These are phyloP conservation scores for Nesometra sesokonis DNA, from an alignment of 35 echinoderm and acorn worm genomes.

Conservation along the genomic window DNA sequence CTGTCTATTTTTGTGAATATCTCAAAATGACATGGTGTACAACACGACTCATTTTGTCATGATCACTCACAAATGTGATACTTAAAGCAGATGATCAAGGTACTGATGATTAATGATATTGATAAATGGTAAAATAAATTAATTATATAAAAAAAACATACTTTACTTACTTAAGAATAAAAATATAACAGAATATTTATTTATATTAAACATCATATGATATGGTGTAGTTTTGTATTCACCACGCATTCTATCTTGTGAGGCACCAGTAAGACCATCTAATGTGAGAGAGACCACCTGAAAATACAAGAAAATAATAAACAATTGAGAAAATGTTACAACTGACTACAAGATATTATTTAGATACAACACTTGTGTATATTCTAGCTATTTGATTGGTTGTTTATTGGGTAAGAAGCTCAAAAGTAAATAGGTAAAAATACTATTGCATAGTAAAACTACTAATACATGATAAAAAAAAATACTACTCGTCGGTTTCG, in stretches of 20 bases:
- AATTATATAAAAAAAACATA: neutral
- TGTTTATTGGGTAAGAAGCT: neutral
- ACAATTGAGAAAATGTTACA: no score
- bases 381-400: no score
- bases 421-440: neutral
- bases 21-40: no score
- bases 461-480: no score
- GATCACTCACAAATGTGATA: neutral
- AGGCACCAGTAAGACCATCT: slow-evolving; percentile 80
- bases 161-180: slow-evolving; percentile 46
- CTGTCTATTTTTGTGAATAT: no score
- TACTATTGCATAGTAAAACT: no score
- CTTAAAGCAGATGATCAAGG: neutral
- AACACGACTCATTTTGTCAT: no score
- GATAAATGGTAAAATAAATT: no score
- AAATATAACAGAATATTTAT: slow-evolving; percentile 77
- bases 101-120: no score
- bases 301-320: neutral
- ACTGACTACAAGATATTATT: no score
- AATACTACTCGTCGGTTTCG: no score
- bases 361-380: neutral
- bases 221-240: slow-evolving; percentile 49
- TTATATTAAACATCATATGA: slow-evolving; percentile 91
- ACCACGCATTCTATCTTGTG: slow-evolving; percentile 80
- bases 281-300: slow-evolving; percentile 68